These are phyloP conservation scores for Fopius arisanus DNA, from an alignment of 1,140 invertebrate genomes.

Conservation along the genomic window DNA sequence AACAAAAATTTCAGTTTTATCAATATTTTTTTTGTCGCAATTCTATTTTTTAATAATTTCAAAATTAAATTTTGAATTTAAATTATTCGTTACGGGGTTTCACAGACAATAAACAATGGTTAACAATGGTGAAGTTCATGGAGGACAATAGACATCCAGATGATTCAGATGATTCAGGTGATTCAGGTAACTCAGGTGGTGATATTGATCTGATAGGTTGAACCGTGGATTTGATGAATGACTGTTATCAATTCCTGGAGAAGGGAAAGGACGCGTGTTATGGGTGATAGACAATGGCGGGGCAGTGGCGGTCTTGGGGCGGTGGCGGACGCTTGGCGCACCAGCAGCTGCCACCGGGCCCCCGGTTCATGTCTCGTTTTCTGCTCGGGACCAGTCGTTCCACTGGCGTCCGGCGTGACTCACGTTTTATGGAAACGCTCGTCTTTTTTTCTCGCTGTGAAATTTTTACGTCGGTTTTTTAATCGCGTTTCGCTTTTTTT, in stretches of 20 bases:
- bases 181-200: too few relatives aligned
- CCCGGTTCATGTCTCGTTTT: slow-evolving; percentile 44
- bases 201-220: too few relatives aligned
- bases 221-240: too few relatives aligned
- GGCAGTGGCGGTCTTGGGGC: not conserved
- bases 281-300: not conserved
- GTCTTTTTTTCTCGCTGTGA: not conserved
- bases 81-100: too few relatives aligned
- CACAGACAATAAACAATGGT: too few relatives aligned
- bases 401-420: slow-evolving; percentile 51
- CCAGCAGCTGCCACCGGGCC: slow-evolving; percentile 46
- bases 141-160: too few relatives aligned
- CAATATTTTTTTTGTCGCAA: not conserved
- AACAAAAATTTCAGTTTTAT: too few relatives aligned
- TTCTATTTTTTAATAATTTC: too few relatives aligned
- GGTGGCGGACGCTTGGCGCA: slow-evolving; percentile 34
- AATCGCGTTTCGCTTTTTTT: not conserved
- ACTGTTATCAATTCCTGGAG: too few relatives aligned
- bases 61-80: too few relatives aligned
- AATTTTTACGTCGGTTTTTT: not conserved
- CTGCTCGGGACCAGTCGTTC: slow-evolving; percentile 55
- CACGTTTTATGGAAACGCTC: not conserved
- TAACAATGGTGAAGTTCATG: too few relatives aligned
- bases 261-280: not conserved
- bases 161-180: too few relatives aligned